A percentile compares a stretch with the other conserved stretches of the same genome.
These are phyloP conservation scores for Larimichthys polyactis DNA, from an alignment of 2,113 vertebrate species.

Conservation along the genomic window DNA sequence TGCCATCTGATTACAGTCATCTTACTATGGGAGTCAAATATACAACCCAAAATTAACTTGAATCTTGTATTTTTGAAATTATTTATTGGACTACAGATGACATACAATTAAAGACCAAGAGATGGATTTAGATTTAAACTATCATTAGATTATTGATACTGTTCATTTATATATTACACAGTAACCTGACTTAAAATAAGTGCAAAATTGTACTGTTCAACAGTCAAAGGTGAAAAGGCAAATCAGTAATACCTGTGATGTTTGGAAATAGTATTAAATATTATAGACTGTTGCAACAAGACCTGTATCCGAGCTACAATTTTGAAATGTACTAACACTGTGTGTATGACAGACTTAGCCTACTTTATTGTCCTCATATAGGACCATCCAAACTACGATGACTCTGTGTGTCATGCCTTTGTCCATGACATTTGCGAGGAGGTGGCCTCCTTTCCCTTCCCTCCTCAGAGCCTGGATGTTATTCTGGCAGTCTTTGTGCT, in stretches of 20 bases:
- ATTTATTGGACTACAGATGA: neutral
- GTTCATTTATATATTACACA: neutral
- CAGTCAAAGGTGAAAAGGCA: neutral
- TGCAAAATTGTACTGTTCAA: neutral
- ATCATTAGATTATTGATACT: neutral
- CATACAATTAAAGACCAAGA: neutral
- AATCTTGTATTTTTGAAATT: neutral
- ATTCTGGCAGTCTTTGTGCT: conserved; percentile 94
- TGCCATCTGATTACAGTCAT: neutral
- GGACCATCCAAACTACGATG: conserved; percentile 87
- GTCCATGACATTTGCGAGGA: conserved; percentile 91
- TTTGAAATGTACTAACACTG: neutral
- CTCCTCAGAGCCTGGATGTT: conserved; percentile 89
- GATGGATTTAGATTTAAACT: neutral
- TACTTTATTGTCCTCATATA: conserved; percentile 67
- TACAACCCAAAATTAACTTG: neutral
- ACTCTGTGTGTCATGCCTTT: conserved; percentile 89
- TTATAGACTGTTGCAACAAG: neutral
- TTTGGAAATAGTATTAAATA: neutral
- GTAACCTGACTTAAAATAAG: neutral
- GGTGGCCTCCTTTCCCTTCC: conserved; percentile 88
- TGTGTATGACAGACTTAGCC: conserved; percentile 15
- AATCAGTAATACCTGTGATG: neutral
- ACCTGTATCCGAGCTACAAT: neutral
- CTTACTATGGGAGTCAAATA: no score